Base-by-base conservation (phyloP, 2,113 vertebrate species). In the Columba janthina region DNA sequence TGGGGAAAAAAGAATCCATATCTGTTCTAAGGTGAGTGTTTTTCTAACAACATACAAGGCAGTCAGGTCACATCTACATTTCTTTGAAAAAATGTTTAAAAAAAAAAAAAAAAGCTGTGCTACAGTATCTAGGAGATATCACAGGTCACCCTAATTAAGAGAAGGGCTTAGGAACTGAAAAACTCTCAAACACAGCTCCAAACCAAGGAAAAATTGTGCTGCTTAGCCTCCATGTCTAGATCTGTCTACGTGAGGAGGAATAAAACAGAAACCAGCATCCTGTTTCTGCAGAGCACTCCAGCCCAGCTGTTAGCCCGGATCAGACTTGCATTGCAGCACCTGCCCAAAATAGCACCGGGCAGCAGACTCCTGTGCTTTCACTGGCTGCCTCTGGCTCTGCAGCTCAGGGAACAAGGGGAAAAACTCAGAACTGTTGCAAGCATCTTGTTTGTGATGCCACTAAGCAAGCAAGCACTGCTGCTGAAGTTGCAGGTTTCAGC, bases 281-380 rank as follows among this genome's bases (percentile, higher is more conserved):
- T 75, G 75, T 65, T 54, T 34, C 75, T 77, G 84, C 75, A 50
- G 73, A 95, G 88, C 88, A 17, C 91, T 88, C 0, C 3, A 88
- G 94, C 92, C 93, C 93, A 94, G 93, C 94, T 96, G 95, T 80
- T 93, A 86, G 91, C 79, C 92, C 64, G 85, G 93, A 91, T 95
- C 90, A 96, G 69, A 38, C 90, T 95, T 20, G 2, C 82, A 91
- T 90, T 86, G 94, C 95, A 93, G 85, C 90, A 93, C 51, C 75
- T 50, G 66, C 96, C 90, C 86, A 90, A 96, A 95, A 96, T 92
- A 97, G 96, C 95, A 93, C 0, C 4, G 42, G 85, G 53, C 79
- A 95, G 81, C 94, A 93, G 92, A 69, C 73, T 84, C 13, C 91
- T 62, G 58, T 79, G 93, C 89, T 85, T 58, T 85, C 62, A 20